Conservation (phyloP, 2,797 vertebrate genomes). For the Darevskia mixta region DNA sequence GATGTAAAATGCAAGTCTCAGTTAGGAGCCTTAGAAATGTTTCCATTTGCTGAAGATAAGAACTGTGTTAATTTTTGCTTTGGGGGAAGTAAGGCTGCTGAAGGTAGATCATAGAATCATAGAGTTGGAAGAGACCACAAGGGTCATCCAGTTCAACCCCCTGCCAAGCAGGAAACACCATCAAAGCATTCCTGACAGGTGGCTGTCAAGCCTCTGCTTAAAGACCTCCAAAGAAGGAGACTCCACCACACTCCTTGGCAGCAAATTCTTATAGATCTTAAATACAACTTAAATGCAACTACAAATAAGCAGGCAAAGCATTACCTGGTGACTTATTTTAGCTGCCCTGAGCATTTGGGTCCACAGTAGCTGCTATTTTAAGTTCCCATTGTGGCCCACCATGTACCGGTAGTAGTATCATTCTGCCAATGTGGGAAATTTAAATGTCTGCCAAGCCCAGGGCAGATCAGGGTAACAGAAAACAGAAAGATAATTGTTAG, state of each 20-base stretch:
- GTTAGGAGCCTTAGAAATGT: neutral
- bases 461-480: neutral
- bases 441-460: neutral
- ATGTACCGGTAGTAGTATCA: neutral
- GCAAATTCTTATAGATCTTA: no score
- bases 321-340: neutral
- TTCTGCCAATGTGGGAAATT: neutral
- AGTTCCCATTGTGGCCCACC: neutral
- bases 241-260: no score
- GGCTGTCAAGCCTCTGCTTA: no score
- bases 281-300: neutral
- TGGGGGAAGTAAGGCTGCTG: rapidly evolving
- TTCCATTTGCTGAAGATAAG: neutral
- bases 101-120: neutral
- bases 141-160: no score
- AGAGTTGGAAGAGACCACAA: no score
- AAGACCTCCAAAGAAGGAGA: no score
- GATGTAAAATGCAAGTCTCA: neutral
- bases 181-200: no score
- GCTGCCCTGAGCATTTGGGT: neutral
- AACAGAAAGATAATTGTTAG: neutral
- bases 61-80: neutral
- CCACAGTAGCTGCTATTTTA: neutral
- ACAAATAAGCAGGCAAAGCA: neutral
- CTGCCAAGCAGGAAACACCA: no score